phyloP scores from a whole-genome alignment of 2,888 invertebrate species.

The Acronicta leporina region DNA sequence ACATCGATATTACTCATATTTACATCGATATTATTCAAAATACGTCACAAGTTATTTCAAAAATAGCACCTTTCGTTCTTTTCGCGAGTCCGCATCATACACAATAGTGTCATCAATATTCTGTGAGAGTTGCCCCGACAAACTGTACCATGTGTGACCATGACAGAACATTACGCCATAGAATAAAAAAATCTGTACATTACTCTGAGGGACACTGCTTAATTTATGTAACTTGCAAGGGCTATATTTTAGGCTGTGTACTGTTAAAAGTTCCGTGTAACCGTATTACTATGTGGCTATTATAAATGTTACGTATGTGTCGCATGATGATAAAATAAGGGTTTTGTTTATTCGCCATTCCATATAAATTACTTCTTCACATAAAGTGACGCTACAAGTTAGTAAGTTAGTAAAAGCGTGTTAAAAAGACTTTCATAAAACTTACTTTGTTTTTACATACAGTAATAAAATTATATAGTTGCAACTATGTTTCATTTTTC shows the following conservation, averaged over 20 bases:
- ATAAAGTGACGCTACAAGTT: too few species aligned
- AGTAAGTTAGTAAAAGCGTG: too few species aligned
- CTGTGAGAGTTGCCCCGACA: constrained; percentile 40
- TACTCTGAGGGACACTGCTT: constrained; percentile 6
- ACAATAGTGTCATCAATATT: constrained; percentile 59
- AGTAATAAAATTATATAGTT: too few species aligned
- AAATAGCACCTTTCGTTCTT: constrained; percentile 8
- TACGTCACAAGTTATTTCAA: constrained; percentile 3
- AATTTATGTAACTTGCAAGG: neutral
- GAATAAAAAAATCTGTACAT: constrained; percentile 6
- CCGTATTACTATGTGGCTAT: constrained; percentile 8
- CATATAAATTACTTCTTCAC: too few species aligned
- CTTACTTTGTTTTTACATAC: too few species aligned
- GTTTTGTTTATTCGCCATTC: constrained; percentile 1
- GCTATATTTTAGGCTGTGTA: constrained; percentile 13
- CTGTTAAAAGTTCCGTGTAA: constrained; percentile 4
- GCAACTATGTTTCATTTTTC: too few species aligned
- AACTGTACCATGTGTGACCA: constrained; percentile 48
- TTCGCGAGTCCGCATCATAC: constrained; percentile 9
- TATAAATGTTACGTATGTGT: constrained; percentile 13
- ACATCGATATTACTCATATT: too few species aligned
- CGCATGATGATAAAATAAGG: constrained; percentile 7
- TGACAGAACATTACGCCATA: constrained; percentile 15
- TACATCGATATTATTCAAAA: neutral
- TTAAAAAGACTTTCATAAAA: too few species aligned